A percentile compares a stretch with the other conserved stretches of the same genome.
Conservation (phyloP, 2,888 invertebrate genomes). For the Euproctis similis region DNA sequence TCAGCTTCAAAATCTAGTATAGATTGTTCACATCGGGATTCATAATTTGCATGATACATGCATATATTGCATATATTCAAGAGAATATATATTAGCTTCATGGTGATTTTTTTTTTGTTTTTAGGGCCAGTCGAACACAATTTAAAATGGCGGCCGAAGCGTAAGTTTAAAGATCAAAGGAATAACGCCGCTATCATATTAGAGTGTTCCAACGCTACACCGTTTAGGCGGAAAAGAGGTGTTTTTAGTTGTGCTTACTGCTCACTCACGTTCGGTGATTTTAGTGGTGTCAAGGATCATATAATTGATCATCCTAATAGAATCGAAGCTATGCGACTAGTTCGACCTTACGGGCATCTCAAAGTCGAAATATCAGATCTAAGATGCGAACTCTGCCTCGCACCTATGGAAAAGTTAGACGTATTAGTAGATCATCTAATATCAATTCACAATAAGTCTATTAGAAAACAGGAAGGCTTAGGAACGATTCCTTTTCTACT, state of each 20-base stretch:
- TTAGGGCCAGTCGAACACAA: slow-evolving; percentile 46
- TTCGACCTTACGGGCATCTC: slow-evolving; percentile 34
- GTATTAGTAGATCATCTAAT: slow-evolving; percentile 45
- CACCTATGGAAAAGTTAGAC: slow-evolving; percentile 32
- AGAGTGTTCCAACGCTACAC: slow-evolving; percentile 56
- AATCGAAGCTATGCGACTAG: slow-evolving; percentile 38
- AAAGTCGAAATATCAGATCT: slow-evolving; percentile 55
- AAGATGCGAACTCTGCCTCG: slow-evolving; percentile 45
- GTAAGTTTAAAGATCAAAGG: slow-evolving; percentile 60
- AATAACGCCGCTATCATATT: slow-evolving; percentile 59
- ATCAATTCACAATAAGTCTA: slow-evolving; percentile 38
- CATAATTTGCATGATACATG: neutral
- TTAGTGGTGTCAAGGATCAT: slow-evolving; percentile 43
- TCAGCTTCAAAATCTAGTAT: too few relatives aligned
- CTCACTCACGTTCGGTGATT: slow-evolving; percentile 45
- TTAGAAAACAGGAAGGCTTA: slow-evolving; percentile 36
- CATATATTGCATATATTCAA: too few relatives aligned
- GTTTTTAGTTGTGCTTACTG: slow-evolving; percentile 55
- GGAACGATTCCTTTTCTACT: slow-evolving; percentile 52
- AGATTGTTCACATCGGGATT: neutral
- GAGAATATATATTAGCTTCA: slow-evolving; percentile 17
- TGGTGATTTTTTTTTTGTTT: slow-evolving; percentile 55
- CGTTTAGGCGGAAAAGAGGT: slow-evolving; percentile 59
- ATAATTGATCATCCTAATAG: slow-evolving; percentile 38
- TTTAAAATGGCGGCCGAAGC: slow-evolving; percentile 51